Percentiles rank a stretch among this genome's conserved stretches.
Conservation (phyloP, 2,888 invertebrate species). For the Acronicta leporina region DNA sequence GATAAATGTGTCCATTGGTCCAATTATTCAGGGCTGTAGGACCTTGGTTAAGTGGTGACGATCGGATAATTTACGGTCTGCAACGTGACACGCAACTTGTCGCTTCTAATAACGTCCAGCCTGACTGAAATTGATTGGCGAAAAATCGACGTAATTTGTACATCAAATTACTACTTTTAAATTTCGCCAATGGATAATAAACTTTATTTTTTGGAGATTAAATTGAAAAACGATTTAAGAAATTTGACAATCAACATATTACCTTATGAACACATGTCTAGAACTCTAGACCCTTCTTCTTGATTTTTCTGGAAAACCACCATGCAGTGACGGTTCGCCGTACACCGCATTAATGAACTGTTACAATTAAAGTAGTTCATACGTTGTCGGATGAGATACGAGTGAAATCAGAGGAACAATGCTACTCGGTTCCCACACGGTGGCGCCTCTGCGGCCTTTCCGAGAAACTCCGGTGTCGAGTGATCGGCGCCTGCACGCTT, state of each 20-base stretch:
- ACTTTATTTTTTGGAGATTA: no score
- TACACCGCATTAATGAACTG: constrained; percentile 42
- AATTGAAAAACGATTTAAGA: no score
- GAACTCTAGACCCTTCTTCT: neutral
- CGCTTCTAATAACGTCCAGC: neutral
- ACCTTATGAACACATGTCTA: no score
- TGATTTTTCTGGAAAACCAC: constrained; percentile 13
- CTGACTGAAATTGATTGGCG: neutral
- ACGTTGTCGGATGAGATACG: constrained; percentile 47
- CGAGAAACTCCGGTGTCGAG: constrained; percentile 69
- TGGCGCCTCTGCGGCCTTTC: constrained; percentile 74
- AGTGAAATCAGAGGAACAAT: constrained; percentile 81
- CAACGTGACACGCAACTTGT: constrained; percentile 2
- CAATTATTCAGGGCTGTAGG: neutral
- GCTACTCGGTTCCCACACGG: constrained; percentile 73
- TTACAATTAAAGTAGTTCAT: constrained; percentile 23
- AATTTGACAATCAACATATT: no score
- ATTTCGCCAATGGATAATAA: no score
- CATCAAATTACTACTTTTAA: no score
- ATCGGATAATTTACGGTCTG: constrained; percentile 4
- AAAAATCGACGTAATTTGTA: neutral
- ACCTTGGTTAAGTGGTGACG: constrained; percentile 7
- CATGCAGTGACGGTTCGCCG: constrained; percentile 28
- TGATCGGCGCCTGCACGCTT: constrained; percentile 67
- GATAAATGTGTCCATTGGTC: neutral